Base-by-base conservation (phyloP, 2,113 vertebrate species). In the Notothenia rossii region DNA sequence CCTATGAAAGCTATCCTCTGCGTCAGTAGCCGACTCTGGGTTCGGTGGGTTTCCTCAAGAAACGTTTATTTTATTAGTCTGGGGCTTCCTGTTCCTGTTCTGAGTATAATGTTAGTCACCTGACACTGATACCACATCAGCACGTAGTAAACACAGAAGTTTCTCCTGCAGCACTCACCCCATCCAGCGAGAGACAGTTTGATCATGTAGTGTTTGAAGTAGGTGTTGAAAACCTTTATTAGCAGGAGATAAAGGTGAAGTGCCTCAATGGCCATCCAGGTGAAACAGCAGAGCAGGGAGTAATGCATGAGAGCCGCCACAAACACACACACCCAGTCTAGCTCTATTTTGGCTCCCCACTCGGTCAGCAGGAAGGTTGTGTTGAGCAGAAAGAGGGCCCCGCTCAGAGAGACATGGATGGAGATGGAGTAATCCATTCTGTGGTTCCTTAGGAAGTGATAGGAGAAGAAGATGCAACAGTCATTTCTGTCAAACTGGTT, bases 211-310 rank as follows among this genome's bases (percentile, higher is more conserved):
- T 80, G 22, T 51, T 59, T 90, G 82, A 92, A 88, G 84, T 94
- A 53, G 65, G 82, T 93, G 82, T 95, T 94, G 25, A 89, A 94
- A 59, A 95, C 94, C 84, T 90, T 93, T 1, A 95, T 72, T 9
- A 94, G 61, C 76, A 94, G 68, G 0, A 95, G 65, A 51, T 95
- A 94, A 9, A 95, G 85, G 76, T 95, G 94, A 18, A 95, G 43
- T 1, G 89, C 94, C 81, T 95, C 94, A 15, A 95, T 82, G 62
- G 90, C 88, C 93, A 94, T 93, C 94, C 94, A 95, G 69, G 89
- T 93, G 84, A 95, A 94, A 77, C 75, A 87, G 87, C 87, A 90
- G 59, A 95, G 89, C 75, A 95, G 29, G 29, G 91, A 90, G 83
- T 79, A 95, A 71, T 95, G 91, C 72, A 94, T 91, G 59, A 72